Evolutionary conservation across 2,797 vertebrate species (phyloP), one percentile per base, ranked within the genome.

Genomic region (Hyperoplus lanceolatus): DNA sequence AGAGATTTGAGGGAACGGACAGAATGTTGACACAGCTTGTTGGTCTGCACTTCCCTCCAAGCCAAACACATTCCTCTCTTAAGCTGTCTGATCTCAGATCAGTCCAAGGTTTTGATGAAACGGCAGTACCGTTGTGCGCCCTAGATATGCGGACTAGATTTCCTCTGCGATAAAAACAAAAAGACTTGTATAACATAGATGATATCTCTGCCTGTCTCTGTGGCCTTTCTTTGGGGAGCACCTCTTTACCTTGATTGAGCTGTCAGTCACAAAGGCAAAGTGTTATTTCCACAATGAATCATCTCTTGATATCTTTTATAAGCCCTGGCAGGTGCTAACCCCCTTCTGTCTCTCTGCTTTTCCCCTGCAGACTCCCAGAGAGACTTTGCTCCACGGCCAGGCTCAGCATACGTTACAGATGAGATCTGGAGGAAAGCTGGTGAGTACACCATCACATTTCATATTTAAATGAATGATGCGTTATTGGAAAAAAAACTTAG

Each of bases 381-480:
- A 21, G 98, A 99, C 77, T 97, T 98, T 86, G 95, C 87, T 82
- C 95, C 94, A 57, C 94, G 97, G 90, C 94, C 97, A 21, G 96
- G 96, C 79, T 92, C 98, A 1, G 96, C 96, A 84, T 99, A 98
- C n/a, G 97, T 99, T 84, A 97, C 98, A 9, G 98, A 99, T 84
- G 98, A 99, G 92, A 99, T 99, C 63, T 99, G 98, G 98, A 97
- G 97, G 80, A 99, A 99, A 96, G 98, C 98, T 83, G 98, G 98
- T 99, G 92, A 95, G 96, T 82, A 90, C 80, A 12, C 57, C 8
- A 14, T 15, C 36, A n/a, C 6, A 53, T 58, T 2, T 5, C 4
- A 50, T 38, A n/a, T 69, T 38, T 10, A 43, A 41, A 50, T 51
- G 3, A 8, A 4, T 53, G 10, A 15, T 43, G 21, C 11, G 45